Evolutionary conservation across 2,797 vertebrate species (phyloP), one percentile per base, ranked within the genome.

Genomic region (Florisuga fusca): DNA sequence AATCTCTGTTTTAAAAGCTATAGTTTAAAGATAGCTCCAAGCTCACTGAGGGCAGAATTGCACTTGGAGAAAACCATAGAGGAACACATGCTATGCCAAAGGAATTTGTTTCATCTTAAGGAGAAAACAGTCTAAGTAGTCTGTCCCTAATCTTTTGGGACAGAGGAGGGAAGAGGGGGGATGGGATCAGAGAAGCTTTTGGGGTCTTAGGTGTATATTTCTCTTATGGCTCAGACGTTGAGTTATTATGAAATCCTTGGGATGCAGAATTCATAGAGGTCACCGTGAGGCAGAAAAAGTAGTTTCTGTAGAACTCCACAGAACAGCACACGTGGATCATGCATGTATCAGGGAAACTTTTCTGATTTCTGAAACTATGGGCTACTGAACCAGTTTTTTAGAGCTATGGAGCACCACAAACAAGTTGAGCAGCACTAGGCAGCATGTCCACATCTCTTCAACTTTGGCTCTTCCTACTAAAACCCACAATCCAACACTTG

Each of bases 41-140:
- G 21, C 29, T 58, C 69, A 48, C 11, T 2, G 15, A 76, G 25
- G 18, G 43, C 15, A 58, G 19, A 91, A 55, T 7, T 33, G 7
- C 27, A 29, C 58, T 72, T 38, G 21, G 9, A 80, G 29, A 59
- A 87, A 79, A 36, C 51, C 76, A 78, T 1, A 38, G 55, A 83
- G 17, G 15, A 81, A 46, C 0, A 0, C 7, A 4, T 9, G 26
- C 3, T 20, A 7, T 8, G 7, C 9, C 36, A 64, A 50, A 85
- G 36, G 18, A 82, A 78, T 16, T 29, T 38, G 9, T 38, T 77
- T 31, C 23, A 45, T 31, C n/a, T 38, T 61, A 71, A 81, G 10
- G 31, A 11, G 15, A 46, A 77, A 84, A 54, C 4, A 29, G 15
- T 27, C 6, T 21, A 57, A 51, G 13, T 10, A 55, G 2, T n/a